A percentile compares a stretch with the other conserved stretches of the same genome.
These are phyloP conservation scores for Drosophila vallismaia DNA, from an alignment of 2,888 invertebrate genomes.

Conservation along the genomic window DNA sequence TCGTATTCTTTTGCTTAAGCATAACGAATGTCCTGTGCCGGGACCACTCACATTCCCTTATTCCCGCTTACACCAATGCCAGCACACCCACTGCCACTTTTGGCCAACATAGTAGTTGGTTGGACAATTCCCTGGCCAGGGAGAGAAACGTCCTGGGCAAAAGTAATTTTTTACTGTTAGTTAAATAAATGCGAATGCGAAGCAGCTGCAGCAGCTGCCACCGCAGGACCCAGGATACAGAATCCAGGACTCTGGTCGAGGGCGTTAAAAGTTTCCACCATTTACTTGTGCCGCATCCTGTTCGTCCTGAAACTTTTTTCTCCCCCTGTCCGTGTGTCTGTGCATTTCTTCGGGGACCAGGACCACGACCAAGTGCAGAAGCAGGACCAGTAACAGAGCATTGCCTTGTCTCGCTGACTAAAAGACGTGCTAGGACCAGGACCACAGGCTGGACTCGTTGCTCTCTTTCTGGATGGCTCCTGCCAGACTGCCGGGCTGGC, in stretches of 20 bases:
- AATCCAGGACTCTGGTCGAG: slow-evolving; percentile 51
- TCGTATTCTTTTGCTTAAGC: slow-evolving; percentile 81
- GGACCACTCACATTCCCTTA: slow-evolving; percentile 8
- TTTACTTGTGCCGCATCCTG: slow-evolving; percentile 61
- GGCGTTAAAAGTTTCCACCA: slow-evolving; percentile 74
- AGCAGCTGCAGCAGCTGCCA: slow-evolving; percentile 51
- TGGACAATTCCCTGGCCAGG: slow-evolving; percentile 65
- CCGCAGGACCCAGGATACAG: slow-evolving; percentile 32
- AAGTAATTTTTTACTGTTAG: slow-evolving; percentile 79
- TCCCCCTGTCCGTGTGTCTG: slow-evolving; percentile 18
- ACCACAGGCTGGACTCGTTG: slow-evolving; percentile 20
- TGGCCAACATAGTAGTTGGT: slow-evolving; percentile 42
- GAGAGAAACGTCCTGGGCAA: slow-evolving; percentile 53
- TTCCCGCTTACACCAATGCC: background rate
- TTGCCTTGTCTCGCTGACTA: slow-evolving; percentile 67
- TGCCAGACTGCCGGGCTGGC: slow-evolving; percentile 54
- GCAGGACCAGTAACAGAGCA: slow-evolving; percentile 7
- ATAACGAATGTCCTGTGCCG: slow-evolving; percentile 77
- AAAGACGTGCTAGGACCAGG: slow-evolving; percentile 61
- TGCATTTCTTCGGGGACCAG: slow-evolving; percentile 75
- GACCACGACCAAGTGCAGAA: slow-evolving; percentile 10
- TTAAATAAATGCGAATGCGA: slow-evolving; percentile 74
- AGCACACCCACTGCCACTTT: slow-evolving; percentile 14
- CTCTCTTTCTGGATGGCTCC: slow-evolving; percentile 31
- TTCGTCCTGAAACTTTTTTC: slow-evolving; percentile 23